Conservation (phyloP, 1,140 invertebrate species). For the Mercenaria mercenaria region DNA sequence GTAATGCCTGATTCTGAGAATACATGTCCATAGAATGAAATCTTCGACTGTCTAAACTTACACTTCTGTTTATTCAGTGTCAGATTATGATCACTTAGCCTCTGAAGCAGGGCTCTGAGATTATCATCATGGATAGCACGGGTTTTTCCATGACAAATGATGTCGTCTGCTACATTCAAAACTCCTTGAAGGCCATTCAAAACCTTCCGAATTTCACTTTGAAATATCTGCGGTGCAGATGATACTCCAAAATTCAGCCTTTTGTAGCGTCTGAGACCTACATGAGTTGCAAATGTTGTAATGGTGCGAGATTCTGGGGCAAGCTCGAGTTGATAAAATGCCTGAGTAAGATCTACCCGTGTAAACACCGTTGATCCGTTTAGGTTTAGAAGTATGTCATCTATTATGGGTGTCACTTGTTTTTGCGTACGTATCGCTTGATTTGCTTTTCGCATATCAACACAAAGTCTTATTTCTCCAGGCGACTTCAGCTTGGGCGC, state of each 20-base stretch:
- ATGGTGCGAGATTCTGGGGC: slow-evolving; percentile 60
- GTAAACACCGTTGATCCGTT: slow-evolving; percentile 66
- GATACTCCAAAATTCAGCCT: slow-evolving; percentile 57
- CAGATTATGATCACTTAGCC: background rate
- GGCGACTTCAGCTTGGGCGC: too few species aligned
- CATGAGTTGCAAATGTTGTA: slow-evolving; percentile 72
- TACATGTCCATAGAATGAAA: background rate
- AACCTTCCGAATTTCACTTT: background rate
- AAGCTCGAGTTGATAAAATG: slow-evolving; percentile 72
- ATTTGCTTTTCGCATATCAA: slow-evolving; percentile 71
- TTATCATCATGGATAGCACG: background rate
- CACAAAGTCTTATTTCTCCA: slow-evolving; percentile 60
- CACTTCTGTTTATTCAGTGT: background rate
- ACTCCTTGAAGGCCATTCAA: background rate
- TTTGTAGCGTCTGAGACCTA: slow-evolving; percentile 68
- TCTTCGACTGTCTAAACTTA: background rate
- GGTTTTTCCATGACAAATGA: background rate
- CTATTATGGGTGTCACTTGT: slow-evolving; percentile 67
- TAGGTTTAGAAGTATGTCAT: slow-evolving; percentile 61
- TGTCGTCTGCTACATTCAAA: background rate
- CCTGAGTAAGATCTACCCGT: slow-evolving; percentile 69
- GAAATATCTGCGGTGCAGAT: background rate
- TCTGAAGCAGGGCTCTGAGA: background rate
- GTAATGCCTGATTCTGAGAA: background rate
- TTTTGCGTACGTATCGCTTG: slow-evolving; percentile 64